Conservation (phyloP, 2,888 invertebrate genomes). For the Chrysolina oricalcia region DNA sequence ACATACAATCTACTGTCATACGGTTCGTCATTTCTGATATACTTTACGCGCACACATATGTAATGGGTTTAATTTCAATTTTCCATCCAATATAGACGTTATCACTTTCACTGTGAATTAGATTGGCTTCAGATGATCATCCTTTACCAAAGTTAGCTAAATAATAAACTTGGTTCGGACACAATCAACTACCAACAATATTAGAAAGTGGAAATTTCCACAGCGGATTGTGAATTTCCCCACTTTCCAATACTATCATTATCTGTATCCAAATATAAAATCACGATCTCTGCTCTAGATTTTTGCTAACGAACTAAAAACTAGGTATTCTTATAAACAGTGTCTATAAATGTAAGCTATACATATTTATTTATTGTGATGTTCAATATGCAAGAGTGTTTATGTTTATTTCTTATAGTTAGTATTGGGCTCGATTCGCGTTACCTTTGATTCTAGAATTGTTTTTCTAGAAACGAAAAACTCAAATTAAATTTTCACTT, state of each 20-base stretch:
- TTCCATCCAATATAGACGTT: neutral
- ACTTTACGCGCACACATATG: too few species aligned
- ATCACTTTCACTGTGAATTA: neutral
- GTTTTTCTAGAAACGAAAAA: slow-evolving; percentile 38
- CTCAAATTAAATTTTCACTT: slow-evolving; percentile 36
- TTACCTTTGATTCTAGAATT: slow-evolving; percentile 22
- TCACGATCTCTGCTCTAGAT: slow-evolving; percentile 10
- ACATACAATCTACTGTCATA: too few species aligned
- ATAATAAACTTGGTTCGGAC: slow-evolving; percentile 35
- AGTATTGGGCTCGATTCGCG: neutral
- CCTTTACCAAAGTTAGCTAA: neutral
- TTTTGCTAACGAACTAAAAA: neutral
- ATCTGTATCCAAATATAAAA: slow-evolving; percentile 36
- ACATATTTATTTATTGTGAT: slow-evolving; percentile 23
- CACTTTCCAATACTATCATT: neutral
- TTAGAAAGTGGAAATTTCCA: slow-evolving; percentile 32
- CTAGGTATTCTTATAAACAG: slow-evolving; percentile 2
- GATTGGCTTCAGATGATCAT: neutral
- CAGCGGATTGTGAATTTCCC: neutral
- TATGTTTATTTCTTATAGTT: slow-evolving; percentile 6
- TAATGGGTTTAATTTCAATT: too few species aligned
- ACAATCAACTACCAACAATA: slow-evolving; percentile 7
- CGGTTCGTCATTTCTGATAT: too few species aligned
- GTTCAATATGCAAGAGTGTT: slow-evolving; percentile 10
- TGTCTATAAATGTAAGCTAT: slow-evolving; percentile 17